Conservation (phyloP, 2,888 invertebrate genomes). For the Marronus borbonicus region DNA sequence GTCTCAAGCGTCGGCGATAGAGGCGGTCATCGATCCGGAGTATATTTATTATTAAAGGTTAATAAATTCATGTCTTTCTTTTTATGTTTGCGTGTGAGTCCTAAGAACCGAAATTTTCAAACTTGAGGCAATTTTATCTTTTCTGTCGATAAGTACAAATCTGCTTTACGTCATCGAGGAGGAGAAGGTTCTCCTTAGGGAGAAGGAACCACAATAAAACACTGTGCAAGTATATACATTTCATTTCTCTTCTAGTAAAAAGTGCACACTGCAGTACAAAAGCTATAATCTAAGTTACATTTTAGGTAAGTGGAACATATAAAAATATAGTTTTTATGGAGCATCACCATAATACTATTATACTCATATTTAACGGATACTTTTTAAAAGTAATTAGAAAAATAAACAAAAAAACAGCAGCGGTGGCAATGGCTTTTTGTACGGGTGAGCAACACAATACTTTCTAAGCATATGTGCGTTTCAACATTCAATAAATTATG, state of each 20-base stretch:
- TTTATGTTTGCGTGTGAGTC: too few species aligned
- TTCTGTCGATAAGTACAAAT: too few species aligned
- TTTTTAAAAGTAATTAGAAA: not conserved
- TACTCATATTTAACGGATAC: not conserved
- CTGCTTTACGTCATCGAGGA: too few species aligned
- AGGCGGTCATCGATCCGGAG: too few species aligned
- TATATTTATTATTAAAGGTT: too few species aligned
- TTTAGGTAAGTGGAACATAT: slow-evolving; percentile 32
- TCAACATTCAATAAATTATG: too few species aligned
- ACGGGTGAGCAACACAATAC: not conserved
- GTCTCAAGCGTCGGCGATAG: too few species aligned
- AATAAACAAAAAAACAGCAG: not conserved
- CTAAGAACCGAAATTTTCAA: too few species aligned
- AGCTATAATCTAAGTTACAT: slow-evolving; percentile 49
- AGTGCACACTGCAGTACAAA: slow-evolving; percentile 54
- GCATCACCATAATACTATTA: slow-evolving; percentile 4
- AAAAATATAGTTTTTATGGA: slow-evolving; percentile 39
- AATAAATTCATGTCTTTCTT: too few species aligned
- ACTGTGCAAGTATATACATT: slow-evolving; percentile 4
- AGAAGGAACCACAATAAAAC: slow-evolving; percentile 8
- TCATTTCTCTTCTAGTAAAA: slow-evolving; percentile 35
- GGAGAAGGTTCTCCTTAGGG: not conserved
- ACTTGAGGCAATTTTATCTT: too few species aligned
- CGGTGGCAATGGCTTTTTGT: too few species aligned
- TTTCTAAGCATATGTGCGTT: too few species aligned